A percentile compares a stretch with the other conserved stretches of the same genome.
These are phyloP conservation scores for Brachirus orientalis DNA, from an alignment of 2,113 vertebrate genomes.

Conservation along the genomic window DNA sequence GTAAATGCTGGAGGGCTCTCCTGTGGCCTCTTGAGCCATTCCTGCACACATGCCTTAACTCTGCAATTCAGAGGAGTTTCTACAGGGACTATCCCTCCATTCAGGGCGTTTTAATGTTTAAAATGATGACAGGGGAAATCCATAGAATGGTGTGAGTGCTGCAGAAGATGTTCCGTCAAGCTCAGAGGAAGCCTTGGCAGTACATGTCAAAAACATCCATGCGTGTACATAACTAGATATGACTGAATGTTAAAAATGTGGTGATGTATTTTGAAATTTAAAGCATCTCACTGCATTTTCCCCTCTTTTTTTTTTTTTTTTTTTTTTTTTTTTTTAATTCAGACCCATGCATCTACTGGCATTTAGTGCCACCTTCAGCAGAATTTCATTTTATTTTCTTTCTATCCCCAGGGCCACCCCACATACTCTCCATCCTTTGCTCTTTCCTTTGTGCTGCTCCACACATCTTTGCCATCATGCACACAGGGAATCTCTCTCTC, in stretches of 20 bases:
- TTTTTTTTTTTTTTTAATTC: too few relatives aligned
- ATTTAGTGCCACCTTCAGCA: too few relatives aligned
- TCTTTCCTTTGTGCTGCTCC: conserved; percentile 74
- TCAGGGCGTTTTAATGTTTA: background rate
- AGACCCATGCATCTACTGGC: conserved; percentile 9
- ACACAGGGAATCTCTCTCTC: conserved; percentile 38
- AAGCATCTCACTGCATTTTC: background rate
- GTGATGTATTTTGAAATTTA: conserved; percentile 20
- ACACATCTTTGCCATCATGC: conserved; percentile 53
- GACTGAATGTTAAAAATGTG: background rate
- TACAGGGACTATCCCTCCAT: conserved; percentile 9
- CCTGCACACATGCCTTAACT: conserved; percentile 16
- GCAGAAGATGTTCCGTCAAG: background rate
- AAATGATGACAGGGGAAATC: conserved; percentile 6
- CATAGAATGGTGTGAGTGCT: background rate
- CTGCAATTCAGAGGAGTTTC: conserved; percentile 15
- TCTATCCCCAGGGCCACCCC: conserved; percentile 13
- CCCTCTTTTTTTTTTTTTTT: too few relatives aligned
- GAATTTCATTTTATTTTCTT: conserved; percentile 13
- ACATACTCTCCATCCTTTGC: conserved; percentile 47
- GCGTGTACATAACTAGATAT: background rate
- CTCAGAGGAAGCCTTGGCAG: background rate
- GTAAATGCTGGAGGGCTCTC: conserved; percentile 9
- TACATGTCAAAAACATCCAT: conserved; percentile 6
- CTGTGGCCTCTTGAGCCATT: conserved; percentile 2